A percentile compares a stretch with the other conserved stretches of the same genome.
phyloP scores from a whole-genome alignment of 2,113 vertebrate genomes.

The Sitta europaea region DNA sequence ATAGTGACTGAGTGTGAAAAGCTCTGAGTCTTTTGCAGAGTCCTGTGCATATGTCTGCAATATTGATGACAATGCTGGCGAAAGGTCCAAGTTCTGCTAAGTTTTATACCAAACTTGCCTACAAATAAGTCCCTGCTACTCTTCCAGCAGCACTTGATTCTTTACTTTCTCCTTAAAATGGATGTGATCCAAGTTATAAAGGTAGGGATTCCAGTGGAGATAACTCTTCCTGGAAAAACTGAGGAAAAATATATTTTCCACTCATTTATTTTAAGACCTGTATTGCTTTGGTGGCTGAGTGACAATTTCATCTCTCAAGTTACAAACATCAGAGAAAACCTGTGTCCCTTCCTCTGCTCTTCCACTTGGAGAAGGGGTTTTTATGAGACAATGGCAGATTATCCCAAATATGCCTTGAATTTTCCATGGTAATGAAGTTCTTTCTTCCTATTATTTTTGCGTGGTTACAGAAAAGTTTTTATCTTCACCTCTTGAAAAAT shows the following conservation, averaged over 20 bases:
- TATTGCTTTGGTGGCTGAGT: background rate
- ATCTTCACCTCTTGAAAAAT: background rate
- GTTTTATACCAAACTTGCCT: background rate
- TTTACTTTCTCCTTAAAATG: background rate
- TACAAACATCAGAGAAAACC: background rate
- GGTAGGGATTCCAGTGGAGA: background rate
- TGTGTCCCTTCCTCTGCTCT: background rate
- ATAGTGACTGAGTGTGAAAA: constrained; percentile 4
- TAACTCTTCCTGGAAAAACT: background rate
- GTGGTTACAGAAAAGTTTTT: background rate
- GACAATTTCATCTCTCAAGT: background rate
- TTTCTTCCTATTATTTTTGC: background rate
- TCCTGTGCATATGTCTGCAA: background rate
- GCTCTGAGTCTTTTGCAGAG: background rate
- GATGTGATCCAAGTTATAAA: background rate
- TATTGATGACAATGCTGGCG: background rate
- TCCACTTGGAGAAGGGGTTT: background rate
- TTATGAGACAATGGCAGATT: background rate
- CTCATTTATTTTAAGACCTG: background rate
- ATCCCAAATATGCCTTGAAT: background rate
- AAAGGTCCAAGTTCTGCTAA: background rate
- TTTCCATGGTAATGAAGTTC: background rate
- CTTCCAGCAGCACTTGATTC: background rate
- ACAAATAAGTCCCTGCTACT: background rate
- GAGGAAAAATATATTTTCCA: background rate